These are phyloP conservation scores for Lycaena phlaeas DNA, from an alignment of 2,888 invertebrate species.

Conservation along the genomic window DNA sequence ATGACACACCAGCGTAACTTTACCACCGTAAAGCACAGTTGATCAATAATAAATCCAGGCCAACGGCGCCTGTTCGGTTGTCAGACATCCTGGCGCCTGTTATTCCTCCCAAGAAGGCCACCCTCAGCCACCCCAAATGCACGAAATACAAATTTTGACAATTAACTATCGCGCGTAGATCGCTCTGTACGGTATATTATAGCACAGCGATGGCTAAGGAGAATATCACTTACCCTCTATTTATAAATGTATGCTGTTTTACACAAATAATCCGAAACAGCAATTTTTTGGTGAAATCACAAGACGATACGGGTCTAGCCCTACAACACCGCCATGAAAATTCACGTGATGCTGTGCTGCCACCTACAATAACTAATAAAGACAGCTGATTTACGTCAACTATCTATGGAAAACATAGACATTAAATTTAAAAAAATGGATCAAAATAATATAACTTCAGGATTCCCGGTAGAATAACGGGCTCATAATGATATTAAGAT, in stretches of 20 bases:
- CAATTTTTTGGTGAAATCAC: constrained; percentile 70
- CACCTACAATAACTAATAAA: constrained; percentile 62
- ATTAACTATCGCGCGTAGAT: constrained; percentile 58
- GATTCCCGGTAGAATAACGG: too few relatives aligned
- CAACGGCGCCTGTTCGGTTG: constrained; percentile 42
- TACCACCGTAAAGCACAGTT: constrained; percentile 32
- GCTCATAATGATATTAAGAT: too few relatives aligned
- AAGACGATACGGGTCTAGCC: constrained; percentile 72
- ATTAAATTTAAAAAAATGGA: background rate
- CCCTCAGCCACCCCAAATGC: constrained; percentile 53
- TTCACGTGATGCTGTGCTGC: constrained; percentile 78
- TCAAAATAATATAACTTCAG: too few relatives aligned
- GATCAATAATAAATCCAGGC: constrained; percentile 47
- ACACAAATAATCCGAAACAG: constrained; percentile 60
- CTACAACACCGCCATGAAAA: constrained; percentile 73
- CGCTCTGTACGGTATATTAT: constrained; percentile 21
- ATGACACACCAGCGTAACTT: constrained; percentile 33
- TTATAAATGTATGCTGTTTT: constrained; percentile 64
- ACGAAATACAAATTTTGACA: constrained; percentile 55
- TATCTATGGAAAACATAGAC: constrained; percentile 47
- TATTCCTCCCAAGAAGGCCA: constrained; percentile 34
- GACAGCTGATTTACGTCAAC: constrained; percentile 74
- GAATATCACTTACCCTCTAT: constrained; percentile 55
- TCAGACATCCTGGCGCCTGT: constrained; percentile 61
- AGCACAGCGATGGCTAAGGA: constrained; percentile 21